Percentiles rank a stretch among this genome's conserved stretches.
Evolutionary conservation across 2,113 vertebrate species (phyloP).

Genomic region (Eretmodus cyanostictus): DNA sequence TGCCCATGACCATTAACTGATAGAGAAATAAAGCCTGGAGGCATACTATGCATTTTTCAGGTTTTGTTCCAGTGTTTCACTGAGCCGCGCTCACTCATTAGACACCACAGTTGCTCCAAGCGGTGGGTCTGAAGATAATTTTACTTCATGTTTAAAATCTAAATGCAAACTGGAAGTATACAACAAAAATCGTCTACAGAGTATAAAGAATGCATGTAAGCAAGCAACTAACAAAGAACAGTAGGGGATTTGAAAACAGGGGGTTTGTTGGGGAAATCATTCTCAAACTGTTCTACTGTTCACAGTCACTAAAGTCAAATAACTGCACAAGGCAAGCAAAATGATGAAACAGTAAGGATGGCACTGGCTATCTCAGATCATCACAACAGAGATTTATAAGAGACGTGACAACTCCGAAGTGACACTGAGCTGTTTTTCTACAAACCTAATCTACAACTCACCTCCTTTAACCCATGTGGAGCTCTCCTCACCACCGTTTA

Average conservation of each 20-base stretch:
- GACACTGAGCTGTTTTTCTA: neutral
- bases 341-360: neutral
- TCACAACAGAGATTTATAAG: neutral
- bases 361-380: neutral
- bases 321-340: neutral
- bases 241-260: neutral
- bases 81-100: conserved; percentile 16
- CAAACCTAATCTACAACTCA: conserved; percentile 40
- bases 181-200: neutral
- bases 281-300: neutral
- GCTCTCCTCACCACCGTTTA: conserved; percentile 27
- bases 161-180: neutral
- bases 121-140: conserved; percentile 3
- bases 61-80: conserved; percentile 35
- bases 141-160: conserved; percentile 22
- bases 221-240: neutral
- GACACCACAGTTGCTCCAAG: neutral
- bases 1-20: conserved; percentile 62
- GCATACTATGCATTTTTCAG: conserved; percentile 58
- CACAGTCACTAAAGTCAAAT: neutral
- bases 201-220: neutral
- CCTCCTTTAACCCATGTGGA: conserved; percentile 48
- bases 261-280: neutral
- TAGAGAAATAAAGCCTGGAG: conserved; percentile 60
- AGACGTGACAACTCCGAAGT: neutral